A percentile compares a stretch with the other conserved stretches of the same genome.
These are phyloP conservation scores for Lottia scabra DNA, from an alignment of 2,888 invertebrate species.

Conservation along the genomic window DNA sequence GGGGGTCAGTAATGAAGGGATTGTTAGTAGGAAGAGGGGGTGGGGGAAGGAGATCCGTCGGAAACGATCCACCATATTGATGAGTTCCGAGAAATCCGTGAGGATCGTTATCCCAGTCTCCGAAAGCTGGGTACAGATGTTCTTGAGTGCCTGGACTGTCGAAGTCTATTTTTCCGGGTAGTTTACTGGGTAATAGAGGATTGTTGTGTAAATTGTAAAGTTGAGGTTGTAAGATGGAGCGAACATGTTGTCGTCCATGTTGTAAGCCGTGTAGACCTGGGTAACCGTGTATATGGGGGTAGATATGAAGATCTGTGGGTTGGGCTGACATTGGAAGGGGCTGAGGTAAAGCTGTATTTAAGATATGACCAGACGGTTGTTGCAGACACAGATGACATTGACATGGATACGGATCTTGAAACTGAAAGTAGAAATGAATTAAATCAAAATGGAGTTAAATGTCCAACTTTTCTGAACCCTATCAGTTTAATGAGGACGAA, in stretches of 20 bases:
- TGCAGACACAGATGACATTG: conserved; percentile 67
- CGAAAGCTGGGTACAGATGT: conserved; percentile 63
- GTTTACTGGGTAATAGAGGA: conserved; percentile 37
- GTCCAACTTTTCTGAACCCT: no score
- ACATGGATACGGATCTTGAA: conserved; percentile 42
- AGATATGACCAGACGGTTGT: conserved; percentile 56
- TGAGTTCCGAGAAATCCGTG: conserved; percentile 50
- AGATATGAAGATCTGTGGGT: conserved; percentile 63
- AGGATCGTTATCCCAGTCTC: conserved; percentile 66
- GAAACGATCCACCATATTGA: conserved; percentile 38
- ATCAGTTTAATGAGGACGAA: no score
- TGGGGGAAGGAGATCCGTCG: conserved; percentile 57
- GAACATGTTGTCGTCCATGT: conserved; percentile 38
- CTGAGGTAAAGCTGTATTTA: conserved; percentile 63
- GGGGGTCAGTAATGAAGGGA: conserved; percentile 47
- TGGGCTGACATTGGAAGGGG: conserved; percentile 54
- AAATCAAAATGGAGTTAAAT: neutral
- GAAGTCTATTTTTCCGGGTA: conserved; percentile 61
- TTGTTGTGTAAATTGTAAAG: conserved; percentile 63
- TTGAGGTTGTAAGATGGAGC: conserved; percentile 61
- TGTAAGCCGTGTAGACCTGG: conserved; percentile 33
- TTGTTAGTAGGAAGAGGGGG: conserved; percentile 48
- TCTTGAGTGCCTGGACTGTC: conserved; percentile 62
- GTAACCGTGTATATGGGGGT: conserved; percentile 67
- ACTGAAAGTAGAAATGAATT: neutral